Evolutionary conservation across 2,113 vertebrate species (phyloP).

Genomic region (Dipodomys merriami): DNA sequence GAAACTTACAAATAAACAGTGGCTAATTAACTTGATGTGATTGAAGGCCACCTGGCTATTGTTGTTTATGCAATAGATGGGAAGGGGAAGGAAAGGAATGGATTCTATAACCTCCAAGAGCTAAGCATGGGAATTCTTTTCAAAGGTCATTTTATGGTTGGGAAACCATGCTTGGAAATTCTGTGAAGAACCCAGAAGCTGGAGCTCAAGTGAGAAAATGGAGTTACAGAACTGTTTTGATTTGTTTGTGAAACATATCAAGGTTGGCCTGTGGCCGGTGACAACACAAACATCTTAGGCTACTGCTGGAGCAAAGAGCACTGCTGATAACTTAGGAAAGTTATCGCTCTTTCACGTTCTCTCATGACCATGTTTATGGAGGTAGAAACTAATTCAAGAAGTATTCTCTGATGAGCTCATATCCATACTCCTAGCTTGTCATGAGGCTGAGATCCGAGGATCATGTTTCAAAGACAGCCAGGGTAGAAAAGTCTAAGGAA

Average conservation of each 20-base stretch:
- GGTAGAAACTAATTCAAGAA: not conserved
- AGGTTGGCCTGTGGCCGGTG: not conserved
- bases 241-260: not conserved
- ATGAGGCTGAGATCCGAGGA: too few species aligned
- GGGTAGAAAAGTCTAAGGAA: too few species aligned
- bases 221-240: not conserved
- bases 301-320: not conserved
- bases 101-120: slow-evolving; percentile 18
- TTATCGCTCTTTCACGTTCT: not conserved
- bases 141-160: not conserved
- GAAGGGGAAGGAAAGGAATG: not conserved
- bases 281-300: not conserved
- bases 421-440: too few species aligned
- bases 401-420: not conserved
- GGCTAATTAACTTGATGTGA: slow-evolving; percentile 59
- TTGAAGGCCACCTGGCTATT: slow-evolving; percentile 58
- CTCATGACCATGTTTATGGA: not conserved
- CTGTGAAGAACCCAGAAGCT: not conserved
- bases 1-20: slow-evolving; percentile 64
- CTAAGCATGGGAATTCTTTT: not conserved
- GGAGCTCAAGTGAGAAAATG: not conserved
- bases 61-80: slow-evolving; percentile 24
- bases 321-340: not conserved
- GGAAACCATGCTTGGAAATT: not conserved
- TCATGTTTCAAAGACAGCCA: too few species aligned